Base-by-base conservation (phyloP, 2,888 invertebrate genomes). In the Acanthosepion lycidas region DNA sequence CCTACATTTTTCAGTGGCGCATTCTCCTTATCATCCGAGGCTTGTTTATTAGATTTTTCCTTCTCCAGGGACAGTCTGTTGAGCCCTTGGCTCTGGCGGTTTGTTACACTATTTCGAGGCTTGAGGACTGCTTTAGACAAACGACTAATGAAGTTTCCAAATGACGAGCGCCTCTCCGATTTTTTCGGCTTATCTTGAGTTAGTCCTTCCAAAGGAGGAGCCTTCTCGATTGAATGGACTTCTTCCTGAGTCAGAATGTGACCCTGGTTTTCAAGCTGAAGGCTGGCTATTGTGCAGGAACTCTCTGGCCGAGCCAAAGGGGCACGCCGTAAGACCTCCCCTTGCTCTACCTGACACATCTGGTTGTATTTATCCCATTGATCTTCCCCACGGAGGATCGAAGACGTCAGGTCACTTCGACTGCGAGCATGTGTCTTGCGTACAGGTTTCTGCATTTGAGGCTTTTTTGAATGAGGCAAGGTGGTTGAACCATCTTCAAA, bases 361-460 rank as follows among this genome's bases (percentile, higher is more conserved):
- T 96, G 96, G 94, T 96, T 96, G 94, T 96, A 97, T 95, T 96
- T 96, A 91, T 96, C 95, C 96, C 96, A 97, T 94, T 96, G 96
- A 59, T 96, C 95, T 6, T 95, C 95, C 5, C 95, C 95, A 18
- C 51, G n/a, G 55, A 95, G 95, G 15, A 96, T 95, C 8, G 96
- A 96, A 91, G 96, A 96, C 0, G 96, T 96, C 92, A 97, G 95
- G 95, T 97, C 97, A 95, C 97, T 97, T 26, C 96, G 95, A 95
- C 96, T 97, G 48, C 96, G 94, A 95, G 95, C 95, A 91, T 96
- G 95, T 42, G 94, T 94, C 28, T 94, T 94, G 53, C 33, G 53
- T 18, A 26, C n/a, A 20, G 93, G 93, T 12, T 93, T 93, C n/a
- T 49, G 18, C 6, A 6, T n/a, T 26, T 18, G 49, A 9, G 93